Evolutionary conservation across 2,113 vertebrate genomes (phyloP), one percentile per base, ranked within the genome.

Genomic region (Hypomesus transpacificus): DNA sequence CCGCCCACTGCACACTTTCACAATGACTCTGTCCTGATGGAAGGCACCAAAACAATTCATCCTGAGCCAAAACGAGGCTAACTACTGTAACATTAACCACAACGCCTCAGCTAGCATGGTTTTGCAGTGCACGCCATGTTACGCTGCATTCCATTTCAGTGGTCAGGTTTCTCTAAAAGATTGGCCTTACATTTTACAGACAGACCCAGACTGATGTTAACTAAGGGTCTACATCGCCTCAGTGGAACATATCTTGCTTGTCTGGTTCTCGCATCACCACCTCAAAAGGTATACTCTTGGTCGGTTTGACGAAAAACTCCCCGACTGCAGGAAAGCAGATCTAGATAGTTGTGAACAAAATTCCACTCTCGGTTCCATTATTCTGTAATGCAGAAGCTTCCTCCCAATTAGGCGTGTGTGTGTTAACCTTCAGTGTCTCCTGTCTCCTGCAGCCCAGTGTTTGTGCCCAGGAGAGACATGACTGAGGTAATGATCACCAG

Each of bases 401-500:
- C 31, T 34, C 31, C 31, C 31, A 18, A 56, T 18, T 56, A 20
- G 21, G 20, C 11, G 57, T 59, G n/a, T 13, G 3, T 59, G 18
- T 21, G 18, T 65, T 39, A 28, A 9, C 17, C 34, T 8, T 22
- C 20, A 71, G 4, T 50, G 13, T 75, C 18, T 75, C 73, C 80
- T 83, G 88, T 76, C 84, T 74, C 84, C 65, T 74, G 66, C 90
- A 98, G 96, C 91, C 82, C 95, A 82, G 95, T 93, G 91, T 96
- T 94, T 86, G 90, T 95, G 90, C 91, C 93, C 89, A 88, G 92
- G 64, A 89, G 90, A 91, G 91, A 95, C 73, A 99, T 98, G 97
- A 97, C 97, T 86, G 96, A 97, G 87, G 96, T 98, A 90, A 96
- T 97, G 93, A 95, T 98, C 92, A 98, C 67, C 87, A 87, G 91